These are phyloP conservation scores for Mimumesa dahlbomi DNA, from an alignment of 2,888 invertebrate species.

Conservation along the genomic window DNA sequence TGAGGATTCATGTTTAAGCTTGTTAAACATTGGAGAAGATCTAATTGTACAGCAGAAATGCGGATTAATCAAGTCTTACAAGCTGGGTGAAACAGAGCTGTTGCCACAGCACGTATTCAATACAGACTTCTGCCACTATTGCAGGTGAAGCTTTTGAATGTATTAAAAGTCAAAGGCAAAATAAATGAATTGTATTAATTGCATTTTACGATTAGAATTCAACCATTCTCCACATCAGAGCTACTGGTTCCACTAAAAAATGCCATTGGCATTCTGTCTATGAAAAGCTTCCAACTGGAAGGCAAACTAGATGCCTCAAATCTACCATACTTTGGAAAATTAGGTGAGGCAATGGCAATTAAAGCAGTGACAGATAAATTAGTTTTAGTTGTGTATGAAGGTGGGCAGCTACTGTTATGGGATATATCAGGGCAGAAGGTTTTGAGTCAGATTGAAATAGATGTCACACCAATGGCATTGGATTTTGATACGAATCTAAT, in stretches of 20 bases:
- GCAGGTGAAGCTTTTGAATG: constrained; percentile 80
- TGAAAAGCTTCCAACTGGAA: constrained; percentile 78
- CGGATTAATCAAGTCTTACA: constrained; percentile 86
- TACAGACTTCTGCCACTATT: constrained; percentile 87
- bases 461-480: constrained; percentile 86
- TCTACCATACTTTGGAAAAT: constrained; percentile 56
- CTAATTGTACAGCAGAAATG: constrained; percentile 89
- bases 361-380: constrained; percentile 82
- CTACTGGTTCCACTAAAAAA: constrained; percentile 86
- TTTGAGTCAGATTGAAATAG: constrained; percentile 82
- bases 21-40: constrained; percentile 82
- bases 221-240: constrained; percentile 72
- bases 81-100: constrained; percentile 82
- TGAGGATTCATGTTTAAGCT: constrained; percentile 84
- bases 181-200: neutral
- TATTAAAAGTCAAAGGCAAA: neutral
- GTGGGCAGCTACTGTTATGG: constrained; percentile 88
- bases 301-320: constrained; percentile 66
- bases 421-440: constrained; percentile 85
- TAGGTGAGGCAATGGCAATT: constrained; percentile 87
- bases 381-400: constrained; percentile 88
- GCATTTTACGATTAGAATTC: neutral
- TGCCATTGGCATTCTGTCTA: constrained; percentile 81
- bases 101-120: constrained; percentile 82
- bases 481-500: constrained; percentile 86